Evolutionary conservation across 2,888 invertebrate genomes (phyloP).

Genomic region (Pseudolycoriella hygida): DNA sequence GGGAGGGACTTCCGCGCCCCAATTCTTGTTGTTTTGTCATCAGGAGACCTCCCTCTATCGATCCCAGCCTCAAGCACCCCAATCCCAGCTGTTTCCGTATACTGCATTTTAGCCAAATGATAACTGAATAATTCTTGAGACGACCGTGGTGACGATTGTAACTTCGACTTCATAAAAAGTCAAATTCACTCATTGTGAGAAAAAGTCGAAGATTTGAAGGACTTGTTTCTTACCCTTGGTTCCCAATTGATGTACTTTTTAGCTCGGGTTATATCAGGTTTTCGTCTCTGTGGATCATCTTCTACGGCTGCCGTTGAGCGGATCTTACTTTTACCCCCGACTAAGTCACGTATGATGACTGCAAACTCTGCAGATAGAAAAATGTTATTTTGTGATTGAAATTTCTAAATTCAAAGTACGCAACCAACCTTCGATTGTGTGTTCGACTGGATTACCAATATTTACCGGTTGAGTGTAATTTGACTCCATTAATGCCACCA

Average conservation of each 20-base stretch:
- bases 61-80: no score
- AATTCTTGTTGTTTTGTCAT: no score
- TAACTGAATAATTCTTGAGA: no score
- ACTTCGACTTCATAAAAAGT: no score
- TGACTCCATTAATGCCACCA: slow-evolving; percentile 81
- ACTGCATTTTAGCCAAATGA: no score
- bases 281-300: slow-evolving; percentile 90
- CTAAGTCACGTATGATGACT: slow-evolving; percentile 61
- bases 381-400: neutral
- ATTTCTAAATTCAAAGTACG: slow-evolving; percentile 5
- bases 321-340: slow-evolving; percentile 74
- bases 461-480: slow-evolving; percentile 89
- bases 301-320: slow-evolving; percentile 70
- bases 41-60: no score
- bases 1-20: no score
- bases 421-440: slow-evolving; percentile 72
- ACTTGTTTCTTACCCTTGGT: slow-evolving; percentile 72
- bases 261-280: slow-evolving; percentile 86
- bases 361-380: slow-evolving; percentile 54
- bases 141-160: no score
- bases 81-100: no score
- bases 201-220: no score
- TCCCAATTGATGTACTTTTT: slow-evolving; percentile 74
- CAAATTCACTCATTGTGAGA: no score
- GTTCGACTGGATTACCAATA: slow-evolving; percentile 95